These are phyloP conservation scores for Asbolus verrucosus DNA, from an alignment of 1,140 invertebrate species.

Conservation along the genomic window DNA sequence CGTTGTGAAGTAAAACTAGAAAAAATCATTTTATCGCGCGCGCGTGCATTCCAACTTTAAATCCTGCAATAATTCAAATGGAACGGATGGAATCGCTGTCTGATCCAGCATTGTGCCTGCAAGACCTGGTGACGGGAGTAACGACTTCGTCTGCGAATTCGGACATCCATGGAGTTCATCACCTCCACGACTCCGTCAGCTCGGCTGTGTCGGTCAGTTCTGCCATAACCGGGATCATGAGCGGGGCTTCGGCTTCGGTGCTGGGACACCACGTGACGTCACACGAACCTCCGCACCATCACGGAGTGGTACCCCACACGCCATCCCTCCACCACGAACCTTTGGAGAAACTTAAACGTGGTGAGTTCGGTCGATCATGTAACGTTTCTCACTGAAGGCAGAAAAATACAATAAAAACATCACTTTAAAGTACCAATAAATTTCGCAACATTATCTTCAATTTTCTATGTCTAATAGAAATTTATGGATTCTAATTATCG, in stretches of 20 bases:
- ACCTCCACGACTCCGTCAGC: slow-evolving; percentile 72
- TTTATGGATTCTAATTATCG: slow-evolving; percentile 52
- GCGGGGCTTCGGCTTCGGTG: slow-evolving; percentile 67
- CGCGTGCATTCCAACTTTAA: slow-evolving; percentile 32
- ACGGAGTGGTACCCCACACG: slow-evolving; percentile 64
- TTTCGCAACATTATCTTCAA: slow-evolving; percentile 28
- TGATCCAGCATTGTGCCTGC: slow-evolving; percentile 77
- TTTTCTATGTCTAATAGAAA: slow-evolving; percentile 30
- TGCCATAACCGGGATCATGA: slow-evolving; percentile 76
- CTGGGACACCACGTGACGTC: slow-evolving; percentile 66
- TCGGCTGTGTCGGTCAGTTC: slow-evolving; percentile 74
- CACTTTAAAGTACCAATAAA: slow-evolving; percentile 34
- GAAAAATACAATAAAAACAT: slow-evolving; percentile 5
- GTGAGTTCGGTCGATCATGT: slow-evolving; percentile 68
- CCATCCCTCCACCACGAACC: slow-evolving; percentile 79
- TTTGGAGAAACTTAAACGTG: slow-evolving; percentile 85
- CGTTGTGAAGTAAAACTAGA: slow-evolving; percentile 32
- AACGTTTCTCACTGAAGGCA: neutral
- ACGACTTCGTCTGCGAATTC: slow-evolving; percentile 65
- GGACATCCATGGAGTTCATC: slow-evolving; percentile 70
- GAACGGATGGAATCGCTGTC: slow-evolving; percentile 72
- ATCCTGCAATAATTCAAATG: slow-evolving; percentile 57
- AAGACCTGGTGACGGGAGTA: slow-evolving; percentile 74
- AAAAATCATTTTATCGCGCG: slow-evolving; percentile 30
- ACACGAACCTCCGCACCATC: slow-evolving; percentile 64